phyloP scores from a whole-genome alignment of 1,140 invertebrate species.

The Aradophagus sp. region DNA sequence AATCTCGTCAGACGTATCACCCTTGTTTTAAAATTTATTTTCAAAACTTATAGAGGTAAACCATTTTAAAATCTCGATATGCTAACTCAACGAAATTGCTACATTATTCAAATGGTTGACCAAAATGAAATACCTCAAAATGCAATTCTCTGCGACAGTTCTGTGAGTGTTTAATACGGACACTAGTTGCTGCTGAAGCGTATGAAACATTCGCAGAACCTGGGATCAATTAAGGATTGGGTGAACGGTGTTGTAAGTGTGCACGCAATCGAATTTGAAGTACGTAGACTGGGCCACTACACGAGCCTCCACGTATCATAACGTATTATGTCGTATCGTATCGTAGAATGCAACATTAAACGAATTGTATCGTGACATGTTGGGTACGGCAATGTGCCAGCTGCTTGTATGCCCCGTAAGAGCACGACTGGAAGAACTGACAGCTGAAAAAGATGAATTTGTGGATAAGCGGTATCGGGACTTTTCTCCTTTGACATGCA shows the following conservation, averaged over 20 bases:
- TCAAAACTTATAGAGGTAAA: no score
- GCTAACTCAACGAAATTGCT: no score
- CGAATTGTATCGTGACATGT: conserved; percentile 57
- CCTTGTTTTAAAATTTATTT: no score
- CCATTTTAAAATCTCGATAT: no score
- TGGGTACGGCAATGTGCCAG: conserved; percentile 68
- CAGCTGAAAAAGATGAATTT: conserved; percentile 41
- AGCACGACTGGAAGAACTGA: conserved; percentile 62
- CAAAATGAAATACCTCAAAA: conserved; percentile 28
- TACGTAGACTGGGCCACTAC: conserved; percentile 33
- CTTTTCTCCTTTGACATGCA: conserved; percentile 50
- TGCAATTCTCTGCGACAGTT: conserved; percentile 24
- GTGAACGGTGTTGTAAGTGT: conserved; percentile 50
- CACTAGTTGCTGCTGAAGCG: conserved; percentile 3
- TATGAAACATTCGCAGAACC: conserved; percentile 18
- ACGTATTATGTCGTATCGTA: no score
- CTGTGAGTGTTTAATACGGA: conserved; percentile 17
- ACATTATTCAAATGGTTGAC: neutral
- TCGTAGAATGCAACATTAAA: conserved; percentile 52
- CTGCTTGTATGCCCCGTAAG: conserved; percentile 70
- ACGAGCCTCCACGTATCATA: no score
- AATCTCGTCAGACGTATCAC: no score
- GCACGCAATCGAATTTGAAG: conserved; percentile 54
- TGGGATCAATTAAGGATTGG: conserved; percentile 37
- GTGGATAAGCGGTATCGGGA: conserved; percentile 37